phyloP scores from a whole-genome alignment of 2,797 vertebrate species.

The Borostomias antarcticus region DNA sequence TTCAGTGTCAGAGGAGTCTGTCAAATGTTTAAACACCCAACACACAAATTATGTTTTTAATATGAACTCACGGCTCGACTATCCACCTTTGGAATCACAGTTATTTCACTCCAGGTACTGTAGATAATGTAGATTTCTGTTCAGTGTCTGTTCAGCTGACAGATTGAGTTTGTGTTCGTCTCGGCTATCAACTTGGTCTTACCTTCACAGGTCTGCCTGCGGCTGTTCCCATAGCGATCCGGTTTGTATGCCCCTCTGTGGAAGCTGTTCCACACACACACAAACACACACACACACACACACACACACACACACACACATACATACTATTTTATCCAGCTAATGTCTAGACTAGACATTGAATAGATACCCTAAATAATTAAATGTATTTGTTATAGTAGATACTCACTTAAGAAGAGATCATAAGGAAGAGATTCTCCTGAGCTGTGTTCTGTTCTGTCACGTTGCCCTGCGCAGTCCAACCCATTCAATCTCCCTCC shows the following conservation, averaged over 20 bases:
- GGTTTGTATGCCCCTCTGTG: slow-evolving; percentile 19
- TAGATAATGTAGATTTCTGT: slow-evolving; percentile 21
- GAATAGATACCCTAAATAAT: slow-evolving; percentile 18
- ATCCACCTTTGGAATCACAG: slow-evolving; percentile 40
- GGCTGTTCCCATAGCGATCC: slow-evolving; percentile 35
- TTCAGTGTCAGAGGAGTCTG: neutral
- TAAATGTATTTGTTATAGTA: slow-evolving; percentile 25
- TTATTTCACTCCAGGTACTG: slow-evolving; percentile 9
- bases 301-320: slow-evolving; percentile 17
- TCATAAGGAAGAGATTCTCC: neutral
- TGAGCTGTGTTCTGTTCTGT: neutral
- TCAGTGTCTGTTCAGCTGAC: neutral
- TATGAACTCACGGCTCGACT: slow-evolving; percentile 35
- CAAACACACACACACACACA: too few species aligned
- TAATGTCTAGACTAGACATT: slow-evolving; percentile 14
- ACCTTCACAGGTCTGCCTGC: slow-evolving; percentile 39
- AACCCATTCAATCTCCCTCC: neutral
- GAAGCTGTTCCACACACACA: slow-evolving; percentile 17
- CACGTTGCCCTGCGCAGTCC: neutral
- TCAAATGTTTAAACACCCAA: neutral
- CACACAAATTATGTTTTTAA: neutral
- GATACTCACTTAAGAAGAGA: slow-evolving; percentile 43
- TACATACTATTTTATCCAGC: slow-evolving; percentile 17
- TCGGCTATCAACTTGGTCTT: slow-evolving; percentile 41
- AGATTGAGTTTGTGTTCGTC: slow-evolving; percentile 43